Conservation (phyloP, 2,113 vertebrate genomes). For the Melanerpes formicivorus region DNA sequence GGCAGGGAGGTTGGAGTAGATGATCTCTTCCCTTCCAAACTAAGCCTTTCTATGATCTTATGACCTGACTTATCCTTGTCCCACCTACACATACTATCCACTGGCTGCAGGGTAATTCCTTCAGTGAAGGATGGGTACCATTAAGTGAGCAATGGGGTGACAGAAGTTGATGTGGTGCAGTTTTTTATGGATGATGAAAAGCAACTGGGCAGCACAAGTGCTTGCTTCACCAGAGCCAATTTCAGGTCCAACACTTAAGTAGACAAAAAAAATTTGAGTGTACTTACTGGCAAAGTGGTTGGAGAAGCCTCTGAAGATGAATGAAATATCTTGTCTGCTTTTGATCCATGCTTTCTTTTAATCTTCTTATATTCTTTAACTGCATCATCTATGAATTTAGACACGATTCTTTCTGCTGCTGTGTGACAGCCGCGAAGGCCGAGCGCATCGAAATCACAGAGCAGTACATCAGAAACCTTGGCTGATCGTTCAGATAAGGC, state of each 20-base stretch:
- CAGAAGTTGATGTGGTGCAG: background rate
- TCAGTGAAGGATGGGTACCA: background rate
- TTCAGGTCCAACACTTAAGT: background rate
- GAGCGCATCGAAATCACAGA: background rate
- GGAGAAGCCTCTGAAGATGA: slow-evolving; percentile 7
- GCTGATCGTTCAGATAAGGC: background rate
- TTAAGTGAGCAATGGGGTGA: background rate
- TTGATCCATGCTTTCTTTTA: slow-evolving; percentile 37
- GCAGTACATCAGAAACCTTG: background rate
- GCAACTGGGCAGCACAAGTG: background rate
- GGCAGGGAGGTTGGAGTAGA: no score
- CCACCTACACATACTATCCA: accelerated
- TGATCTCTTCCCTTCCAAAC: no score
- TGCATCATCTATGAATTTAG: slow-evolving; percentile 48
- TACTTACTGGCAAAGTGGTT: slow-evolving; percentile 48
- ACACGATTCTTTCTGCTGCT: slow-evolving; percentile 33
- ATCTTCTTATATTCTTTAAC: slow-evolving; percentile 63
- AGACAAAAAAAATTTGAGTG: background rate
- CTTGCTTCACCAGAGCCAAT: background rate
- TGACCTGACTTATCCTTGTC: background rate
- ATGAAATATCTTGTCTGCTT: background rate
- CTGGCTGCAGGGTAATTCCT: background rate
- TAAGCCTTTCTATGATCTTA: no score
- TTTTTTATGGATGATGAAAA: background rate
- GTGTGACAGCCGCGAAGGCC: background rate